Percentiles rank a stretch among this genome's conserved stretches.
phyloP scores from a whole-genome alignment of 2,797 vertebrate genomes.

The Cuniculus paca region DNA sequence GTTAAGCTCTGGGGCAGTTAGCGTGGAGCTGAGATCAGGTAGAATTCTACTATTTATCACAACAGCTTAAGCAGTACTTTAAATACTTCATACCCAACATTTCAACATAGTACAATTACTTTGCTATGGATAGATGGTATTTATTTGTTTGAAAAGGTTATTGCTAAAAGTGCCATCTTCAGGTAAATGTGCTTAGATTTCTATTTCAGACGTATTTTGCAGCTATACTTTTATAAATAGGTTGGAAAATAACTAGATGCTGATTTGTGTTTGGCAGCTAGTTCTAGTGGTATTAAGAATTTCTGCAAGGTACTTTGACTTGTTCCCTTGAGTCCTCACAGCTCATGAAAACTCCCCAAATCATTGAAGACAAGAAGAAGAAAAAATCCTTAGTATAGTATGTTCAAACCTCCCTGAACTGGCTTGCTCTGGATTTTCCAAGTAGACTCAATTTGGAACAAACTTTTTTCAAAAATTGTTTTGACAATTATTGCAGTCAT shows the following conservation, averaged over 20 bases:
- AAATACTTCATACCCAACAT: slow-evolving; percentile 13
- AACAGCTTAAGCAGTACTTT: background rate
- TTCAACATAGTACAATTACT: slow-evolving; percentile 72
- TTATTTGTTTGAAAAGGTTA: slow-evolving; percentile 75
- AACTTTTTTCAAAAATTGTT: background rate
- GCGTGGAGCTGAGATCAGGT: background rate
- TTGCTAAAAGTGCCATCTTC: slow-evolving; percentile 67
- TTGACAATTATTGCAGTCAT: slow-evolving; percentile 35
- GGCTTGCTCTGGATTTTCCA: slow-evolving; percentile 39
- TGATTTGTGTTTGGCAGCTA: slow-evolving; percentile 67
- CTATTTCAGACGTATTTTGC: slow-evolving; percentile 71
- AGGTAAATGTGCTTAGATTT: slow-evolving; percentile 62
- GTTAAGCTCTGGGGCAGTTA: background rate
- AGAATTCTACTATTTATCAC: slow-evolving; percentile 54
- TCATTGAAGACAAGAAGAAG: slow-evolving; percentile 53
- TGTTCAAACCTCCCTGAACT: slow-evolving; percentile 58
- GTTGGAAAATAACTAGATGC: slow-evolving; percentile 73
- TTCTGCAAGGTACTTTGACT: slow-evolving; percentile 74
- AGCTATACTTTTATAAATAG: slow-evolving; percentile 62
- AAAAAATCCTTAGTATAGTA: slow-evolving; percentile 37
- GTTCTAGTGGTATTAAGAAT: slow-evolving; percentile 61
- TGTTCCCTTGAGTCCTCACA: slow-evolving; percentile 66
- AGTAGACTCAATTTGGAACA: background rate
- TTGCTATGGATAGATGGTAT: slow-evolving; percentile 60
- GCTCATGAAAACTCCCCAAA: slow-evolving; percentile 69